Percentiles rank a stretch among this genome's conserved stretches.
Conservation (phyloP, 2,797 vertebrate species). For the Neoniphon sammara region DNA sequence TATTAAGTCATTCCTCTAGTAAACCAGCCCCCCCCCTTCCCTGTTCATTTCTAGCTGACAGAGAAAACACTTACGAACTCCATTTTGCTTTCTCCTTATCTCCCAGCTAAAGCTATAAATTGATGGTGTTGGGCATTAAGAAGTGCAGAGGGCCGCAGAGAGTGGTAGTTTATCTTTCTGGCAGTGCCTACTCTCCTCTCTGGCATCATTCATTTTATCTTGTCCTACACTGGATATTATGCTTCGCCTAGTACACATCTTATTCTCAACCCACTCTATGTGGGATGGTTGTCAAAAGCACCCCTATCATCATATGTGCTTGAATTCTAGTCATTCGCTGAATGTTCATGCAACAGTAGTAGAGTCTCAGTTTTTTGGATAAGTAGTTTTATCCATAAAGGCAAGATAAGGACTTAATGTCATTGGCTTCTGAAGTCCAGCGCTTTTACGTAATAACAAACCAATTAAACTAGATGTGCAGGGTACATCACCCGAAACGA, state of each 20-base stretch:
- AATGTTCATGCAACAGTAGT: background rate
- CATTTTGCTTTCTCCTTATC: slow-evolving; percentile 38
- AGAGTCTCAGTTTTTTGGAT: slow-evolving; percentile 4
- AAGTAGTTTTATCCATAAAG: background rate
- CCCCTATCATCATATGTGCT: slow-evolving; percentile 15
- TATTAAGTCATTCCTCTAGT: slow-evolving; percentile 58
- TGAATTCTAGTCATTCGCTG: slow-evolving; percentile 12
- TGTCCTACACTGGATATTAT: slow-evolving; percentile 54
- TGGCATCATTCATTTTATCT: slow-evolving; percentile 58
- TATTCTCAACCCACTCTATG: slow-evolving; percentile 24
- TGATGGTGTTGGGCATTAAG: slow-evolving; percentile 32
- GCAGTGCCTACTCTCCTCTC: slow-evolving; percentile 40
- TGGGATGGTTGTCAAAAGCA: slow-evolving; percentile 29
- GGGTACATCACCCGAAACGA: too few species aligned
- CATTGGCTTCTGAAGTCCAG: too few species aligned
- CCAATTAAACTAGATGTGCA: too few species aligned
- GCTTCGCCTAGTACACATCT: slow-evolving; percentile 30
- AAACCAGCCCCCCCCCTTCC: slow-evolving; percentile 20
- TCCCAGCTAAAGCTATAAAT: slow-evolving; percentile 49
- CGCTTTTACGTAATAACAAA: too few species aligned
- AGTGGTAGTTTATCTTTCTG: slow-evolving; percentile 60
- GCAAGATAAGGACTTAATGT: too few species aligned
- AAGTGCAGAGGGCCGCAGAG: slow-evolving; percentile 43
- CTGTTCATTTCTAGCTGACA: slow-evolving; percentile 24
- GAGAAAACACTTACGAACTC: slow-evolving; percentile 39